Evolutionary conservation across 2,888 invertebrate species (phyloP).

Genomic region (Phania funesta): DNA sequence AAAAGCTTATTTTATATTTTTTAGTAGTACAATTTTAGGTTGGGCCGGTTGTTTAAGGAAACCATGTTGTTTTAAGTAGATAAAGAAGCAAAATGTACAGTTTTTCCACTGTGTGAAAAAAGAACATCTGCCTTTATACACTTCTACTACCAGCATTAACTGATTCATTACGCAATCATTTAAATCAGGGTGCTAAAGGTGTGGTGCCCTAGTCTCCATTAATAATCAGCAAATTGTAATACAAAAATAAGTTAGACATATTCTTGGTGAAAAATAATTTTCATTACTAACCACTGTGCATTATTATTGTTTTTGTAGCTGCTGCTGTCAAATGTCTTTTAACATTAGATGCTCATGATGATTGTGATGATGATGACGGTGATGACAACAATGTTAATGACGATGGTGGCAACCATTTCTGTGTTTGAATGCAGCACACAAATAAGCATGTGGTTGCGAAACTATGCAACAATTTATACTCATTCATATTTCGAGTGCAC

Average conservation of each 20-base stretch:
- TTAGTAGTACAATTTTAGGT: too few species aligned
- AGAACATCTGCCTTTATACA: too few species aligned
- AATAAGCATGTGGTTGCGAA: constrained; percentile 42
- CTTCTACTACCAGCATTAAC: too few species aligned
- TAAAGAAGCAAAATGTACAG: too few species aligned
- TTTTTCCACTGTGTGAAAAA: too few species aligned
- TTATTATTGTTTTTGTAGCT: constrained; percentile 23
- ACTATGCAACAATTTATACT: constrained; percentile 46
- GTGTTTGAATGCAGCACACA: neutral
- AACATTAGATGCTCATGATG: constrained; percentile 54
- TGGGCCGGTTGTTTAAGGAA: too few species aligned
- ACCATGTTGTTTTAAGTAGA: too few species aligned
- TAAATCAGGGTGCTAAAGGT: too few species aligned
- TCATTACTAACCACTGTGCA: constrained; percentile 7
- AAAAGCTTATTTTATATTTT: too few species aligned
- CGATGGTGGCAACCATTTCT: constrained; percentile 48
- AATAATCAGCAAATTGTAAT: too few species aligned
- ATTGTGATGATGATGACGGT: constrained; percentile 18
- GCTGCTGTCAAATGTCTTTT: constrained; percentile 62
- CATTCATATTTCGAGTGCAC: constrained; percentile 47
- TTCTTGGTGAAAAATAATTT: neutral
- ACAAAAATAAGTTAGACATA: neutral
- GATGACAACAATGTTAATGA: constrained; percentile 8
- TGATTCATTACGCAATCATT: too few species aligned
- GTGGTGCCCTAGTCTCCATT: too few species aligned